A percentile compares a stretch with the other conserved stretches of the same genome.
These are phyloP conservation scores for Brachionus asplanchnoidis DNA, from an alignment of 1,140 invertebrate species.

Conservation along the genomic window DNA sequence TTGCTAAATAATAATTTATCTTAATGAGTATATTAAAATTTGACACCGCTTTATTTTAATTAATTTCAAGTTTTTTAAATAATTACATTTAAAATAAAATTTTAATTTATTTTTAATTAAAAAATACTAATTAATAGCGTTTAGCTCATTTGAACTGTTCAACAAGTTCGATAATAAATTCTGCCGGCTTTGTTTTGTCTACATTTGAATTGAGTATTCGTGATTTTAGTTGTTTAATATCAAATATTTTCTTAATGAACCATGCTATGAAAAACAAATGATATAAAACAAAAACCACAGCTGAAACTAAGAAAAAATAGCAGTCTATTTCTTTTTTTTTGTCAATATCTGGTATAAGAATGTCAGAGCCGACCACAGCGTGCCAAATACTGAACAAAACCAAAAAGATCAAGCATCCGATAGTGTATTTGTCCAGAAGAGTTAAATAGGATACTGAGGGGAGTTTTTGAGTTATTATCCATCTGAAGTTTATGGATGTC, in stretches of 20 bases:
- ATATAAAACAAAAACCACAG: neutral
- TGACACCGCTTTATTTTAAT: too few species aligned
- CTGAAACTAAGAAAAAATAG: neutral
- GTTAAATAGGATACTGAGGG: constrained; percentile 35
- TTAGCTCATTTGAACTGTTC: neutral
- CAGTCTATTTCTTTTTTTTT: neutral
- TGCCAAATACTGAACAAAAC: constrained; percentile 39
- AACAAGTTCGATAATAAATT: neutral
- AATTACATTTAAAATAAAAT: too few species aligned
- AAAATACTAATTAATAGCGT: too few species aligned
- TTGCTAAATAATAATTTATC: too few species aligned
- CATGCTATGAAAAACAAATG: neutral
- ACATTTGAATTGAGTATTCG: neutral
- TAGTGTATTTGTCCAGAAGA: constrained; percentile 27
- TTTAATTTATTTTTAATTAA: too few species aligned
- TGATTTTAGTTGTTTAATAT: neutral
- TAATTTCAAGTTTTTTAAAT: too few species aligned
- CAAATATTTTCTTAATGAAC: constrained; percentile 1
- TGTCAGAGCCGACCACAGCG: constrained; percentile 11
- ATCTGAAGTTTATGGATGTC: constrained; percentile 36
- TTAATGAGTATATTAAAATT: too few species aligned
- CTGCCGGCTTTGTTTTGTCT: neutral
- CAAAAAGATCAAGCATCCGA: constrained; percentile 15
- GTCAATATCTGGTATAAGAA: neutral
- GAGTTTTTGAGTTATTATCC: constrained; percentile 28